Evolutionary conservation across 1,140 invertebrate genomes (phyloP), one percentile per base, ranked within the genome.

Genomic region (Drosophila truncata): DNA sequence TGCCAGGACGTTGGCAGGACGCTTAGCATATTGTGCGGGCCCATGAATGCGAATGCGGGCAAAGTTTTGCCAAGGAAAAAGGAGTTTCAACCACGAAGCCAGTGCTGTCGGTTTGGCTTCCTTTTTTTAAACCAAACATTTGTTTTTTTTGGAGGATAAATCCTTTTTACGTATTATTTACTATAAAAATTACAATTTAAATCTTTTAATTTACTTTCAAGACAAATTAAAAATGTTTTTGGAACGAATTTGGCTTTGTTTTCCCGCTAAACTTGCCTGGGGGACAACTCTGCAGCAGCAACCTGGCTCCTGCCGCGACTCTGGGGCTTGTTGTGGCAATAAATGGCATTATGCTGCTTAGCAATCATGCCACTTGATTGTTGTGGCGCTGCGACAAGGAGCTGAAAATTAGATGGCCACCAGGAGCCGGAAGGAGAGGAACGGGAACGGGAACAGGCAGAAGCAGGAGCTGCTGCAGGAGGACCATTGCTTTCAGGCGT

Each of bases 321-420:
- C 49, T 42, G 57, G 46, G 31, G 46, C 62, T 80, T 88, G 71
- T 73, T 80, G 84, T 88, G 84, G 84, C 80, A 88, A 83, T 87
- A 87, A 87, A 87, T 83, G 84, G 80, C 83, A 88, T 88, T 83
- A 87, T 88, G 80, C 80, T 87, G 83, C 84, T 87, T 80, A 83
- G 83, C 84, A 87, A 87, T 87, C 84, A 88, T 83, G 83, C 67
- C 49, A 80, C 80, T 83, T 83, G 84, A 87, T 83, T 83, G 76
- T 78, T 63, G 60, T 65, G 52, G 63, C 29, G 58, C 60, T 27
- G 63, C 74, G 50, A 77, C 75, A 78, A 69, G 65, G 61, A 78
- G 69, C 64, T 75, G 79, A 71, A 78, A 82, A 82, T 82, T 72
- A 82, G 73, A 67, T 82, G 79, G 79, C 59, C 65, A 62, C 31